Conservation (phyloP, 2,888 invertebrate genomes). For the Altica lythri region DNA sequence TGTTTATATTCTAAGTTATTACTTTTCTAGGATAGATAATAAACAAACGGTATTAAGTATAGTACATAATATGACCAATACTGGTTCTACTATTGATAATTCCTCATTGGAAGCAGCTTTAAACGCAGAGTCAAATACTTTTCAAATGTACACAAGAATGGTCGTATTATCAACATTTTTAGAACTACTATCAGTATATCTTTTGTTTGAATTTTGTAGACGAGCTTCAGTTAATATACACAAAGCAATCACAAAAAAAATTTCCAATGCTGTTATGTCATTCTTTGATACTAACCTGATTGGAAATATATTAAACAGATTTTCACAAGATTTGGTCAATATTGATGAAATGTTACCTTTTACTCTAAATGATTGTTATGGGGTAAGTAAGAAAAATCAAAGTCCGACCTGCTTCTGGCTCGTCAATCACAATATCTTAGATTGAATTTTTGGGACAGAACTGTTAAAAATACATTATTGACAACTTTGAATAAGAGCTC, state of each 20-base stretch:
- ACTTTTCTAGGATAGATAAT: conserved; percentile 41
- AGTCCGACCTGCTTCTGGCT: too few relatives aligned
- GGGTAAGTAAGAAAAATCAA: conserved; percentile 40
- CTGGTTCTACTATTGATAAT: neutral
- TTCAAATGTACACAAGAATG: conserved; percentile 29
- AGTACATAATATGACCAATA: conserved; percentile 18
- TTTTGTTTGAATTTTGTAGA: conserved; percentile 80
- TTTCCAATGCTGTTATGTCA: conserved; percentile 45
- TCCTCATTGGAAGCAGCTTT: conserved; percentile 9
- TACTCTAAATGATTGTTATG: conserved; percentile 36
- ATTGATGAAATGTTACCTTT: conserved; percentile 44
- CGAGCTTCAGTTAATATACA: conserved; percentile 61
- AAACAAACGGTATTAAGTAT: conserved; percentile 28
- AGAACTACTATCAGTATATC: conserved; percentile 32
- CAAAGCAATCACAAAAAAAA: conserved; percentile 42
- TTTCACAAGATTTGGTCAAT: conserved; percentile 47
- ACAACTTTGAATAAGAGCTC: too few relatives aligned
- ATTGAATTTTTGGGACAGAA: too few relatives aligned
- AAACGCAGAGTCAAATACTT: conserved; percentile 8
- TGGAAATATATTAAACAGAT: conserved; percentile 48
- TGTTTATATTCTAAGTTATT: conserved; percentile 29
- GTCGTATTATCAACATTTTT: conserved; percentile 27
- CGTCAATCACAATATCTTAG: too few relatives aligned
- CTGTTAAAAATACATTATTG: too few relatives aligned
- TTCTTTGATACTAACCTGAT: conserved; percentile 49